phyloP scores from a whole-genome alignment of 2,888 invertebrate genomes.

The Argyresthia albistria region DNA sequence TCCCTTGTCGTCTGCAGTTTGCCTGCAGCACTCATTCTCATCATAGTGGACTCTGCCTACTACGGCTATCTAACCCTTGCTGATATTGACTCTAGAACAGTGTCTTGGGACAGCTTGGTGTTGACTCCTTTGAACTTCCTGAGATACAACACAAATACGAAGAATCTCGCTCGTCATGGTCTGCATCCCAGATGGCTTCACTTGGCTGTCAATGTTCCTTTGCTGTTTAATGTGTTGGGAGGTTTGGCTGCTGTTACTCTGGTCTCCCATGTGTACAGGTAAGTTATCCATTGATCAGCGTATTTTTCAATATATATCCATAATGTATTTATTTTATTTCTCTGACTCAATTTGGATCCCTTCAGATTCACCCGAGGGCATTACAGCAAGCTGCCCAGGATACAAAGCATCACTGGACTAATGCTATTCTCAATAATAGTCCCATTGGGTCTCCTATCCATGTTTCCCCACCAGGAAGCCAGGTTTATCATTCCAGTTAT shows the following conservation, averaged over 20 bases:
- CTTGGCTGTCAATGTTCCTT: conserved; percentile 84
- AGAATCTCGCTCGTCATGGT: conserved; percentile 87
- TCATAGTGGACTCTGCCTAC: conserved; percentile 85
- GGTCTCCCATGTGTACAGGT: conserved; percentile 71
- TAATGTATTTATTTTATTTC: background rate
- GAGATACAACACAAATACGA: conserved; percentile 82
- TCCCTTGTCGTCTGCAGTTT: conserved; percentile 77
- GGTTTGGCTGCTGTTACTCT: conserved; percentile 74
- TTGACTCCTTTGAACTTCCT: conserved; percentile 94
- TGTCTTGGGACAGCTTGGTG: conserved; percentile 84
- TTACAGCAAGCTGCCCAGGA: conserved; percentile 80
- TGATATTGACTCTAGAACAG: conserved; percentile 78
- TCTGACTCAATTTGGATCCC: background rate
- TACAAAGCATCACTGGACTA: conserved; percentile 83
- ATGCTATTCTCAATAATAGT: conserved; percentile 82
- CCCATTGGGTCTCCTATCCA: conserved; percentile 82
- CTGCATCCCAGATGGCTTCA: conserved; percentile 89
- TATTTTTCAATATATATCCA: background rate
- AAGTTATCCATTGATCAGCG: background rate
- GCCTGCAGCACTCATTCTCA: conserved; percentile 75
- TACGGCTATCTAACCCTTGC: conserved; percentile 84
- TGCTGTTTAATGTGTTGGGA: conserved; percentile 88
- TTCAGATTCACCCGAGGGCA: conserved; percentile 74
- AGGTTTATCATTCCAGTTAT: conserved; percentile 89
- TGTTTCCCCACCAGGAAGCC: conserved; percentile 94